phyloP scores from a whole-genome alignment of 2,888 invertebrate genomes.

The Troilus luridus region DNA sequence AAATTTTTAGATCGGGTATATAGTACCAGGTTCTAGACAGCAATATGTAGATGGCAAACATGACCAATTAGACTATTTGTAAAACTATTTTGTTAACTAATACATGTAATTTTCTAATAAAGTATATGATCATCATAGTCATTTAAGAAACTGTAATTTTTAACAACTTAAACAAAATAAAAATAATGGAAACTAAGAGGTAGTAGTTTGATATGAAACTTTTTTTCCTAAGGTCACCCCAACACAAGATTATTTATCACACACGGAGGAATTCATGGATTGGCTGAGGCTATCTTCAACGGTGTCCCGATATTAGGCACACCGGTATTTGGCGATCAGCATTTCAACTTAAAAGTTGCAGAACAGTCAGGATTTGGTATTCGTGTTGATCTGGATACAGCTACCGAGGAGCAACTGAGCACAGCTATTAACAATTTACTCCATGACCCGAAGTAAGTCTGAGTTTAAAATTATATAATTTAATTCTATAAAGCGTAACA shows the following conservation, averaged over 20 bases:
- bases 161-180: not conserved
- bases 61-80: too few species aligned
- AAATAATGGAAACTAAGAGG: too few species aligned
- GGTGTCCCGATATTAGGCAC: slow-evolving; percentile 45
- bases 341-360: slow-evolving; percentile 5
- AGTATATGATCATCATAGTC: not conserved
- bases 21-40: too few species aligned
- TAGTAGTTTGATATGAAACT: not conserved
- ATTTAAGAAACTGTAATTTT: not conserved
- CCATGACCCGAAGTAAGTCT: slow-evolving; percentile 47
- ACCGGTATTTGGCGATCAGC: slow-evolving; percentile 18
- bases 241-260: slow-evolving; percentile 26
- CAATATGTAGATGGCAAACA: too few species aligned
- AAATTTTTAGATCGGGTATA: too few species aligned
- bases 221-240: slow-evolving; percentile 14
- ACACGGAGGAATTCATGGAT: slow-evolving; percentile 39
- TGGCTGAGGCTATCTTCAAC: slow-evolving; percentile 33
- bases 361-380: slow-evolving; percentile 24
- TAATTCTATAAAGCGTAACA: not conserved
- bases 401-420: not conserved
- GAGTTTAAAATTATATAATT: not conserved
- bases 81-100: too few species aligned
- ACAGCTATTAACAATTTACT: slow-evolving; percentile 20
- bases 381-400: not conserved
- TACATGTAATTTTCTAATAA: not conserved